phyloP scores from a whole-genome alignment of 2,113 vertebrate genomes.

The Campylomormyrus tamandua region DNA sequence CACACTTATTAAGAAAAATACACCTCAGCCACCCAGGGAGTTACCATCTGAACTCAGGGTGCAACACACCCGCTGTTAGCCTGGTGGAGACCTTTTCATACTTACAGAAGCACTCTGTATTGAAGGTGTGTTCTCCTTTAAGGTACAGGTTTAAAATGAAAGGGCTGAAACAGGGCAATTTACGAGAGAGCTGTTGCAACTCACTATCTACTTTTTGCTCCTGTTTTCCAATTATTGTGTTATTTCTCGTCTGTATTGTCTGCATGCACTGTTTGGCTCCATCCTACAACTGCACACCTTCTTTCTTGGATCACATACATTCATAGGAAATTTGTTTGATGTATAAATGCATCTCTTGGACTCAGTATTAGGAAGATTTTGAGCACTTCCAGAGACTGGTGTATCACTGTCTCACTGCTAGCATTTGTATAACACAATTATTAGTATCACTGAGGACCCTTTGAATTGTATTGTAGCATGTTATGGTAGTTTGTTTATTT shows the following conservation, averaged over 20 bases:
- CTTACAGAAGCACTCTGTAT: background rate
- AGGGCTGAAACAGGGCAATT: background rate
- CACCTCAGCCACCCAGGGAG: background rate
- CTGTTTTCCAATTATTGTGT: background rate
- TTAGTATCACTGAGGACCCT: background rate
- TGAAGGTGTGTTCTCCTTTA: background rate
- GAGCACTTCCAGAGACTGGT: background rate
- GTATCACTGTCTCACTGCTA: background rate
- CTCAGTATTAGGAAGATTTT: background rate
- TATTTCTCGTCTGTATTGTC: background rate
- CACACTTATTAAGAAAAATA: background rate
- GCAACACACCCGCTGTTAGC: background rate
- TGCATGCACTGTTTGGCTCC: background rate
- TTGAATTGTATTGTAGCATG: background rate
- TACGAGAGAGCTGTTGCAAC: background rate
- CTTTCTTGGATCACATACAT: background rate
- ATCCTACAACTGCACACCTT: background rate
- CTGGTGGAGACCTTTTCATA: background rate
- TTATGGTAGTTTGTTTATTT: background rate
- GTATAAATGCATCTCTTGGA: background rate
- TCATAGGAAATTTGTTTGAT: background rate
- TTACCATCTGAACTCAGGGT: background rate
- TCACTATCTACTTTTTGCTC: background rate
- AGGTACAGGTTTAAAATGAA: background rate
- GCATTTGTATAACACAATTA: background rate